Evolutionary conservation across 2,113 vertebrate species (phyloP), one percentile per base, ranked within the genome.

Genomic region (Tetrao urogallus): DNA sequence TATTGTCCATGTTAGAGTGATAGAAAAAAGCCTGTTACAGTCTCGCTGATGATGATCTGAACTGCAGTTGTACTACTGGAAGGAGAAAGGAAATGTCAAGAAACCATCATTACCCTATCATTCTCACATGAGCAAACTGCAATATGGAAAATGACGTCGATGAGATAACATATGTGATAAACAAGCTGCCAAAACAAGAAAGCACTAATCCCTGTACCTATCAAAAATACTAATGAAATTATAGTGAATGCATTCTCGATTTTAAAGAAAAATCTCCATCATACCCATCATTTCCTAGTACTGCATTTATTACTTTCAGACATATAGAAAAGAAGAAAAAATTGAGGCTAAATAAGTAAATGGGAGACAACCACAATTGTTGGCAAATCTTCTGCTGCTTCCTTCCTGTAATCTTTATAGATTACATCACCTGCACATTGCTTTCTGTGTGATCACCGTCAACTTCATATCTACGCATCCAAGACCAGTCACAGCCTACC

Each of bases 151-250:
- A 85, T 54, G 4, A 45, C 28, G 60, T 77, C 32, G 81, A 36
- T 72, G 95, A 42, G 38, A 48, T 80, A 91, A 60, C 71, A 52
- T 70, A 91, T 56, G 69, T 57, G 82, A 60, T 79, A 92, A 91
- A 47, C 15, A 21, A 22, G 18, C 69, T 88, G 79, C 61, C 92
- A 92, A 93, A 94, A 92, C 0, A 0, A 87, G 61, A 60, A 80
- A 88, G 38, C 25, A 74, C 47, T 56, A 87, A 77, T 78, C 50
- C 17, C 12, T 64, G 34, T 65, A 94, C 32, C 36, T 88, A 52
- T 54, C 21, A 75, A 82, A 89, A 86, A 17, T 42, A 57, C 28
- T 74, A 76, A 82, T 65, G 45, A 3, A 88, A 71, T 40, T 67
- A 67, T 4, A 74, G 10, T 36, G 57, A 63, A 8, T 17, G 8